These are phyloP conservation scores for Phragmatobia fuliginosa DNA, from an alignment of 2,888 invertebrate genomes.

Conservation along the genomic window DNA sequence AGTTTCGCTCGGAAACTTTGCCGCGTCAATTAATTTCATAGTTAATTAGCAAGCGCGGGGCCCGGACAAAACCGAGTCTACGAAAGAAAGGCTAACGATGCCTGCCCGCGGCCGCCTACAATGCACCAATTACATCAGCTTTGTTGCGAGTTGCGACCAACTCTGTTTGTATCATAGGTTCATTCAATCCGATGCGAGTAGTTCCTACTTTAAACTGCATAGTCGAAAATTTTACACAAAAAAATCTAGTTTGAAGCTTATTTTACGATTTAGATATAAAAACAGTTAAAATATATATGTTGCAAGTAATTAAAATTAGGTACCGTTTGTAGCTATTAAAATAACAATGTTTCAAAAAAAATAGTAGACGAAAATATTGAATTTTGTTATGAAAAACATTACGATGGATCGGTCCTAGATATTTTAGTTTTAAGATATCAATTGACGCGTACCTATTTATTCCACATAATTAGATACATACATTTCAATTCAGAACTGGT, in stretches of 20 bases:
- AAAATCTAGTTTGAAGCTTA: background rate
- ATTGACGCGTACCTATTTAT: too few species aligned
- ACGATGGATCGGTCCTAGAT: too few species aligned
- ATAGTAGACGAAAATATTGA: too few species aligned
- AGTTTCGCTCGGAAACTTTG: constrained; percentile 86
- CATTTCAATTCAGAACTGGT: background rate
- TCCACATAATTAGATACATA: too few species aligned
- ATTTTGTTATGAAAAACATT: too few species aligned
- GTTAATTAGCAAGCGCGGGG: constrained; percentile 82
- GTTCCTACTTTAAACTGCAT: constrained; percentile 6
- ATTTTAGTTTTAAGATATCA: background rate
- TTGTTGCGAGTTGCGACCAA: constrained; percentile 72
- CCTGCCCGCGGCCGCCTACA: constrained; percentile 77
- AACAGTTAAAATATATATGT: background rate
- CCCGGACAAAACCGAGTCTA: constrained; percentile 80
- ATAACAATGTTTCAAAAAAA: too few species aligned
- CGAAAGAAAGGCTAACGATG: constrained; percentile 85
- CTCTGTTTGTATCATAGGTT: constrained; percentile 64
- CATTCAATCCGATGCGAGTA: constrained; percentile 54
- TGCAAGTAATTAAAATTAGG: background rate
- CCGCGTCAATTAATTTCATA: constrained; percentile 87
- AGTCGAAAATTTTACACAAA: background rate
- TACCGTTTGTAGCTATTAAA: too few species aligned
- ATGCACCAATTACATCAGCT: constrained; percentile 83
- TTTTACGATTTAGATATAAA: background rate